These are phyloP conservation scores for Clanis bilineata DNA, from an alignment of 2,888 invertebrate species.

Conservation along the genomic window DNA sequence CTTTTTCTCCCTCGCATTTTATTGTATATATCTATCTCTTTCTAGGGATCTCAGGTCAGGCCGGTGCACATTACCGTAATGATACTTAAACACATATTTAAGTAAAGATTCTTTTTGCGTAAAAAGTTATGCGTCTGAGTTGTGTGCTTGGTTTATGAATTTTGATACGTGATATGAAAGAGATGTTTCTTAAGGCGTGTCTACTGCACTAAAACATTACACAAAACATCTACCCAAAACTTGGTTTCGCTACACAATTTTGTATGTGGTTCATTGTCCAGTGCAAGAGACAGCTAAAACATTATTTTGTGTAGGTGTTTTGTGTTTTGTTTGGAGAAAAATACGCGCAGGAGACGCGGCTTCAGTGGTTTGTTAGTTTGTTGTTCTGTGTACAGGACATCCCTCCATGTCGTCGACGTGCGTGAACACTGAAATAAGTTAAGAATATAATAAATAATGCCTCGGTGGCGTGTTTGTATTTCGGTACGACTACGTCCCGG, in stretches of 20 bases:
- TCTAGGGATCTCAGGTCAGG: constrained; percentile 69
- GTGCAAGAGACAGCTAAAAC: too few species aligned
- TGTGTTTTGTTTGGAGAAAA: too few species aligned
- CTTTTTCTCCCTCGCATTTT: constrained; percentile 42
- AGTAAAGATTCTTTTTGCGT: constrained; percentile 73
- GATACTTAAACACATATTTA: constrained; percentile 81
- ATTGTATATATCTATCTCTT: constrained; percentile 41
- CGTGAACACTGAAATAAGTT: constrained; percentile 53
- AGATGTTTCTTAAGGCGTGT: constrained; percentile 9
- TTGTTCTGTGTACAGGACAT: constrained; percentile 45
- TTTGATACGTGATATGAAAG: constrained; percentile 17
- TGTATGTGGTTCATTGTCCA: too few species aligned
- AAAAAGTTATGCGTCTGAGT: constrained; percentile 63
- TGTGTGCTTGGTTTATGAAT: constrained; percentile 22
- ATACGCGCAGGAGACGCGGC: too few species aligned
- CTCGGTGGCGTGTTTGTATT: too few species aligned
- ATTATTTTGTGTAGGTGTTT: too few species aligned
- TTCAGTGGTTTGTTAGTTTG: too few species aligned
- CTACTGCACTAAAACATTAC: too few species aligned
- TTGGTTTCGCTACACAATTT: too few species aligned
- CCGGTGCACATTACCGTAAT: constrained; percentile 75
- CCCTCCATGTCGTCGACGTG: constrained; percentile 59
- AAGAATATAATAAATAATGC: too few species aligned
- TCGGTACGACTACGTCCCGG: too few species aligned
- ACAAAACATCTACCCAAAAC: too few species aligned